A percentile compares a stretch with the other conserved stretches of the same genome.
Evolutionary conservation across 2,113 vertebrate species (phyloP).

Genomic region (Dipodomys spectabilis): DNA sequence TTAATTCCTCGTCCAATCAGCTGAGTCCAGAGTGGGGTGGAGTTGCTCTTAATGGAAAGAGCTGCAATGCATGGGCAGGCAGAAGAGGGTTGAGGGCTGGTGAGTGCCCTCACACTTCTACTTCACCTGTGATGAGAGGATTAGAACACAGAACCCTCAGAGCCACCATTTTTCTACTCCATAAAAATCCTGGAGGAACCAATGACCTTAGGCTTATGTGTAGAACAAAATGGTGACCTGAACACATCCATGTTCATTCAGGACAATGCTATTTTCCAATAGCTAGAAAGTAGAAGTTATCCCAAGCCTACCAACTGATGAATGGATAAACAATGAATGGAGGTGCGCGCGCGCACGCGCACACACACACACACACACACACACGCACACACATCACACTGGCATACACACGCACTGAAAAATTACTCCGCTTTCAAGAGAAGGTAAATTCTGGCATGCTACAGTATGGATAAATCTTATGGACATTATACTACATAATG

Average conservation of each 20-base stretch:
- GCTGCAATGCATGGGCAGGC: not conserved
- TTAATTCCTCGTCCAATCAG: not conserved
- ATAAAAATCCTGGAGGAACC: conserved; percentile 21
- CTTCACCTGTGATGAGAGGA: not conserved
- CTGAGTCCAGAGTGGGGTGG: not conserved
- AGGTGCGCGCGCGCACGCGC: no score
- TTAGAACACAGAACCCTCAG: not conserved
- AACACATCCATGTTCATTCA: not conserved
- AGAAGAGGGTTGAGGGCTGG: not conserved
- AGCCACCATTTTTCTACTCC: conserved; percentile 58
- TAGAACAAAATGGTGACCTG: conserved; percentile 19
- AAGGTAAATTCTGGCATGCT: not conserved
- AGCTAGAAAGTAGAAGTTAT: not conserved
- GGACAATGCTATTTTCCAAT: not conserved
- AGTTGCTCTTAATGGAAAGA: not conserved
- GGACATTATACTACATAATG: not conserved
- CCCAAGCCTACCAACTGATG: not conserved
- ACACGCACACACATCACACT: no score
- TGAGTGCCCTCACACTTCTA: not conserved
- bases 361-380: no score
- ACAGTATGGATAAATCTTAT: not conserved
- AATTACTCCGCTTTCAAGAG: not conserved
- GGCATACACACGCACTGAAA: not conserved
- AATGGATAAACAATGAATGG: not conserved
- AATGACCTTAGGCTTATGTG: conserved; percentile 45